Base-by-base conservation (phyloP, 2,113 vertebrate species). In the Felis chaus region DNA sequence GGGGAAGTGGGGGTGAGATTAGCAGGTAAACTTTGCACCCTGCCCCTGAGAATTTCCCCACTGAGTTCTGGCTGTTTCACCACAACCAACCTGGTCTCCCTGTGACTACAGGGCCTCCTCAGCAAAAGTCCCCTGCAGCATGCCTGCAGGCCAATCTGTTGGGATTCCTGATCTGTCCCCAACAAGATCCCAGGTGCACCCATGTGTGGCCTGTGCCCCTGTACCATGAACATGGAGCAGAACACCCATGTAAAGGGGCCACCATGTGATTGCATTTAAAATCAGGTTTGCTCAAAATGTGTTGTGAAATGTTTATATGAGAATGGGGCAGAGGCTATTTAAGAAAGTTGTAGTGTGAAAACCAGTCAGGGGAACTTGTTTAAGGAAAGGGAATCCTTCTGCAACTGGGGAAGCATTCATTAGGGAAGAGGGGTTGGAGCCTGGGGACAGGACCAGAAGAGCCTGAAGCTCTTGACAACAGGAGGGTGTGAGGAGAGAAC, bases 281-380 rank as follows among this genome's bases (percentile, higher is more conserved):
- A 82, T 78, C 89, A 66, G 23, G 14, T 85, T 95, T 27, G 10
- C 39, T 87, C 55, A 95, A 94, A 79, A 81, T 87, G 23, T 87
- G 8, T 81, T 68, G 63, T 78, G 78, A 57, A 87, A 36, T 21
- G 45, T 91, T 89, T 92, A 11, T n/a, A 90, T 86, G 76, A n/a
- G 41, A 93, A 91, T 13, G 25, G 14, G 5, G 0, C 12, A 68
- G 79, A 86, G 10, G 10, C 4, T 29, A 74, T 53, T 93, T 73
- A n/a, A 68, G 45, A 88, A 91, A 63, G n/a, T 4, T 0, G 41
- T 39, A 7, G 1, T 69, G 1, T 55, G 25, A 83, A 95, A 90
- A 92, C 11, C 76, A 92, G 27, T 76, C 19, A 45, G 33, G 16
- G 15, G 5, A 68, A 39, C 11, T 19, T 85, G 29, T 79, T 79